Evolutionary conservation across 2,888 invertebrate genomes (phyloP).

Genomic region (Hypselothyrea guttata): DNA sequence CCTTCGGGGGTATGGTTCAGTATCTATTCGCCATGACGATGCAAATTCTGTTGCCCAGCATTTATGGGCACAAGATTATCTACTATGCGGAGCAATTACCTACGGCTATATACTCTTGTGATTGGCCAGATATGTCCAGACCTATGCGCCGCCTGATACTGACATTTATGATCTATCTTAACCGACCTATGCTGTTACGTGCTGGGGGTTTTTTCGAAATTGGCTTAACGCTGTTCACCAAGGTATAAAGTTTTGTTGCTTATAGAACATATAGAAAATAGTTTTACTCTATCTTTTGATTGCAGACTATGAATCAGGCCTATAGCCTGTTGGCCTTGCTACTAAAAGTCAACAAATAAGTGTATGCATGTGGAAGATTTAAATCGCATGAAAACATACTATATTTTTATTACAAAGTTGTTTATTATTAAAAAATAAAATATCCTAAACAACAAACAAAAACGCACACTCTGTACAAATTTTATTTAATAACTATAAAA

Average conservation of each 20-base stretch:
- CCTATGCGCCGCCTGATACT: constrained; percentile 38
- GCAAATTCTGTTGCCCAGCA: constrained; percentile 50
- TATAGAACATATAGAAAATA: too few relatives aligned
- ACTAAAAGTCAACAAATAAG: constrained; percentile 42
- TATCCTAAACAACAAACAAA: too few relatives aligned
- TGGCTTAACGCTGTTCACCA: too few relatives aligned
- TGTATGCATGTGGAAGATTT: too few relatives aligned
- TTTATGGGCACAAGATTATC: constrained; percentile 50
- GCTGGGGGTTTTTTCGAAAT: too few relatives aligned
- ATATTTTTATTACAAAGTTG: too few relatives aligned
- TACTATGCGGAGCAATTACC: constrained; percentile 27
- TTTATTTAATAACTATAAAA: too few relatives aligned
- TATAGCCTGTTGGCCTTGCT: constrained; percentile 57
- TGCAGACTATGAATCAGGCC: constrained; percentile 47
- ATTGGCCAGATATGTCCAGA: constrained; percentile 48
- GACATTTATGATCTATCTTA: constrained; percentile 44
- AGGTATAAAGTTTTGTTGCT: too few relatives aligned
- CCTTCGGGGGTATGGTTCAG: constrained; percentile 38
- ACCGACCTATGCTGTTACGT: constrained; percentile 39
- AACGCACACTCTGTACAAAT: too few relatives aligned
- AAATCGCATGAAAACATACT: too few relatives aligned
- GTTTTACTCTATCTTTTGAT: too few relatives aligned
- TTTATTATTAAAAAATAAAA: too few relatives aligned
- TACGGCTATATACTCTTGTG: constrained; percentile 29
- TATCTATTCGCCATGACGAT: constrained; percentile 43